Base-by-base conservation (phyloP, 2,888 invertebrate species). In the Nemotelus nigrinus region DNA sequence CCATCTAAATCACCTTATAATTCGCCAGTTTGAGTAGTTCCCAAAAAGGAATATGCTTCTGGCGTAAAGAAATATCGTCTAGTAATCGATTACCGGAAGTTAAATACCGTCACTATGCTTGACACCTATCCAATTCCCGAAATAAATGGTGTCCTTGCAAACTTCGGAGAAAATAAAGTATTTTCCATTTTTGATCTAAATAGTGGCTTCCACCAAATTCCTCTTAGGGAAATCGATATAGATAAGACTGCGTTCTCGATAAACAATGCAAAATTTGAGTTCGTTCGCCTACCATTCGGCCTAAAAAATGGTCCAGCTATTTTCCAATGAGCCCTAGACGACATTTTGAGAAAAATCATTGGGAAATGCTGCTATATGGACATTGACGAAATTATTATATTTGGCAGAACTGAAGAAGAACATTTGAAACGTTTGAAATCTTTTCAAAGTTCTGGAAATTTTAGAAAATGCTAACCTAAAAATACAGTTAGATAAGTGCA, bases 21-120 rank as follows among this genome's bases (percentile, higher is more conserved):
- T 43, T 55, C 55, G 8, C 71, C 71, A 6, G 55, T 71, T 2
- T 75, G 64, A 50, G 64, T 63, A 45, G 50, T 75, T 2, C 75
- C 63, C 4, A 75, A 75, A 60, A 75, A 76, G 3, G 6, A 8
- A 25, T 48, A 60, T n/a, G 48, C 50, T 45, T 74, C 75, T 6
- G 75, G 64, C 6, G 75, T 63, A 75, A 75, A 63, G 43, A 74
- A 75, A 50, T 75, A 64, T 48, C 57, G 75, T 44, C 7, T 65
- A 44, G 65, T 64, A 6, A 55, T 76, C 6, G 76, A 65, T 39
- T 76, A 76, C 48, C 48, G 65, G 41, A 76, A 76, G 44, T 25
- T 76, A 8, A 76, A 76, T 44, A 53, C 64, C 5, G 64, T 76
- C 41, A 76, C 65, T 25, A 74, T 74, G 39, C 39, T 60, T 8